Percentiles rank a stretch among this genome's conserved stretches.
These are phyloP conservation scores for Adineta ricciae DNA, from an alignment of 2,888 invertebrate species.

Conservation along the genomic window DNA sequence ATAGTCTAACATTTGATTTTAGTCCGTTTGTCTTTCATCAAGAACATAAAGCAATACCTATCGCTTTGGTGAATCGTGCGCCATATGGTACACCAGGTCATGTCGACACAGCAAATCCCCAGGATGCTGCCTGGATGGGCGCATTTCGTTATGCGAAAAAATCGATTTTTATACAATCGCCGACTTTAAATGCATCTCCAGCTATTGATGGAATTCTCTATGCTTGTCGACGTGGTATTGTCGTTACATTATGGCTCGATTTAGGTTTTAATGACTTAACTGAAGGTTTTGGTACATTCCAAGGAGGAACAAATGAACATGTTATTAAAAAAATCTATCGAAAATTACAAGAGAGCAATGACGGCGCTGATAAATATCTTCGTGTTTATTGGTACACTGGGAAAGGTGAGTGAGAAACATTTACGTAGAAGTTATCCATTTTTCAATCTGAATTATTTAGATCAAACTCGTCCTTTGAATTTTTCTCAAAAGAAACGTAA, in stretches of 20 bases:
- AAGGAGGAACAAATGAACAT: constrained; percentile 4
- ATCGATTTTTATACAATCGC: constrained; percentile 2
- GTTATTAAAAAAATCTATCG: not conserved
- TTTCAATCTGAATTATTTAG: not conserved
- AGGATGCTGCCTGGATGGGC: not conserved
- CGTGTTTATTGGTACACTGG: not conserved
- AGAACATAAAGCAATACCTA: not conserved
- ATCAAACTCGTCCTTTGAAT: not conserved
- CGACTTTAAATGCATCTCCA: constrained; percentile 6
- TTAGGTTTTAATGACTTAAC: constrained; percentile 13
- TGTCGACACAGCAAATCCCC: not conserved
- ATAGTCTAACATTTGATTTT: not conserved
- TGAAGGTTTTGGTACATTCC: not conserved
- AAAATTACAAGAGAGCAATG: not conserved
- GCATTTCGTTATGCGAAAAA: constrained; percentile 18
- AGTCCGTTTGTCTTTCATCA: not conserved
- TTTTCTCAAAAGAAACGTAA: not conserved
- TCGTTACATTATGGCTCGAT: not conserved
- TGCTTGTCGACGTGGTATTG: not conserved
- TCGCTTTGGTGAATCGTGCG: constrained; percentile 14
- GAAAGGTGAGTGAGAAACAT: not conserved
- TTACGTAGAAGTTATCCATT: not conserved
- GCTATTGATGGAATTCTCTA: not conserved
- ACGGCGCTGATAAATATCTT: not conserved
- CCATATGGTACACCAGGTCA: not conserved